These are phyloP conservation scores for Clupea harengus DNA, from an alignment of 2,113 vertebrate species.

Conservation along the genomic window DNA sequence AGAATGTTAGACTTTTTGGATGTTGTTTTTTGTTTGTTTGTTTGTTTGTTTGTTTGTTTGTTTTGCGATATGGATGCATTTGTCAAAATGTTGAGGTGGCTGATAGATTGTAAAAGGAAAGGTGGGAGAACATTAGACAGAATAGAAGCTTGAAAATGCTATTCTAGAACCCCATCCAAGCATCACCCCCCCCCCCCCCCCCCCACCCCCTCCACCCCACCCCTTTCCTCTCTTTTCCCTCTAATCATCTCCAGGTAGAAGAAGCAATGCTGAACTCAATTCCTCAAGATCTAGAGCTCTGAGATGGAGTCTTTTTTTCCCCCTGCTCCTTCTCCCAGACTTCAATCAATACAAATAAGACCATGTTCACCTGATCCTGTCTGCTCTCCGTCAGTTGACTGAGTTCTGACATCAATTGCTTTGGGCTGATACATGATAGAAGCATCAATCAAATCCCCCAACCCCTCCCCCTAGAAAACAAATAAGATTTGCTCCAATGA, in stretches of 20 bases:
- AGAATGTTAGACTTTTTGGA: not conserved
- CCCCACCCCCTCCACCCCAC: not conserved
- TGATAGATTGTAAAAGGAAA: not conserved
- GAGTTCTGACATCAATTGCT: conserved; percentile 1
- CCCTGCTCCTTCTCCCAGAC: not conserved
- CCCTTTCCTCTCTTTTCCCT: not conserved
- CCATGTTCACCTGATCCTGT: conserved; percentile 13
- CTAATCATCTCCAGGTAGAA: not conserved
- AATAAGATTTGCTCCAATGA: not conserved
- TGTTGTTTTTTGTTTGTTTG: not conserved
- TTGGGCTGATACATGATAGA: not conserved
- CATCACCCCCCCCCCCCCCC: not conserved
- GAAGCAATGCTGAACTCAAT: not conserved
- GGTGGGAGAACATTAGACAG: not conserved
- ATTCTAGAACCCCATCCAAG: not conserved
- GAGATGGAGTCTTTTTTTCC: not conserved
- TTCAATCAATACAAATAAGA: conserved; percentile 16
- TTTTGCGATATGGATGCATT: not conserved
- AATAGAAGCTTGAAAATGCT: not conserved
- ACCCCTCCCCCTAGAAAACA: not conserved
- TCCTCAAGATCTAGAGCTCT: not conserved
- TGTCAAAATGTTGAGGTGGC: not conserved
- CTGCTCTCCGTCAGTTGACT: not conserved
- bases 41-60: not conserved
- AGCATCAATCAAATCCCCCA: not conserved